Base-by-base conservation (phyloP, 2,888 invertebrate genomes). In the Diarsia mendica region DNA sequence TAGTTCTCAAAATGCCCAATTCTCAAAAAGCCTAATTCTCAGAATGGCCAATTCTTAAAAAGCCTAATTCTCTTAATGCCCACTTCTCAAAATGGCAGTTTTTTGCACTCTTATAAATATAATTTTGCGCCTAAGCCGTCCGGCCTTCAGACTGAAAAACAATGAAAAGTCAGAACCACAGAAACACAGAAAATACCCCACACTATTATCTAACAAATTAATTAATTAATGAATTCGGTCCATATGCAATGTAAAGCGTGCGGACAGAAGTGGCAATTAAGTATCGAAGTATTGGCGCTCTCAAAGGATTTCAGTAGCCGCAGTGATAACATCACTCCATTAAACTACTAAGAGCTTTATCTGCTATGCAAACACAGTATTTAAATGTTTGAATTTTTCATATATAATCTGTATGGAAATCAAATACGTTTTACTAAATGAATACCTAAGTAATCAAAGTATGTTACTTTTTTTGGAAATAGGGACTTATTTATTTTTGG, bases 241-340 rank as follows among this genome's bases (percentile, higher is more conserved):
- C 13, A 6, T 23, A 46, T 28, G 33, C 68, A 67, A 75, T 60
- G 28, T 33, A 33, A 65, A 75, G 23, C 5, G n/a, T 64, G n/a
- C n/a, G 53, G 20, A 6, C 23, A 44, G 55, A n/a, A 5, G 48
- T 33, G 20, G 60, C 44, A 66, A 66, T 66, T 60, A 67, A 58
- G 58, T 51, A 46, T 23, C 60, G 23, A 61, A 39, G 58, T 67
- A 63, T 51, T 44, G 75, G 46, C 39, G 28, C 78, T 20, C 63
- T 69, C 44, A 67, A 68, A 72, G 49, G 65, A 64, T 81, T 64
- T 13, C 10, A 9, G 39, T 51, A n/a, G 18, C 55, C 13, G 23
- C 65, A 48, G n/a, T 61, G 55, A 67, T 80, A 69, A n/a, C 28
- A 51, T 33, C 51, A 58, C 71, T 72, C 66, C 10, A 58, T 65